Base-by-base conservation (phyloP, 2,797 vertebrate genomes). In the Coregonus ussuriensis region DNA sequence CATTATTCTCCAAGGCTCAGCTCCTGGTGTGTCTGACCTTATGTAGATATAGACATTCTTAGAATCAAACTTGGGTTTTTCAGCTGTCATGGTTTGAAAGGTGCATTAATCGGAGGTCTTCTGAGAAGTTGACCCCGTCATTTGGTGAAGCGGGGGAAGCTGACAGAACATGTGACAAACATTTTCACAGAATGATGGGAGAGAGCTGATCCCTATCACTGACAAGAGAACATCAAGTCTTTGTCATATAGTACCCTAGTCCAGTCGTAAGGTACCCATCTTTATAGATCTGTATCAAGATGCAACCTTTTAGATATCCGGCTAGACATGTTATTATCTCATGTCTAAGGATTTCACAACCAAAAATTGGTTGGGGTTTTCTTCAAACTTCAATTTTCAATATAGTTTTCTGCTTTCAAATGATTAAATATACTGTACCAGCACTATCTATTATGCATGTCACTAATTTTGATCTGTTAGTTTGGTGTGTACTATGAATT, bases 161-260 rank as follows among this genome's bases (percentile, higher is more conserved):
- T 70, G 79, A 80, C 75, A 77, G 71, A 69, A 76, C 25, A 76
- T 52, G 75, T 77, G 75, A 72, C 75, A 53, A 63, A 77, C 63
- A 53, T 53, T 73, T 73, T 73, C 71, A 18, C 51, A 29, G 31
- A 71, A 54, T 79, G 76, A 75, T 18, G 69, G 66, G 53, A 72
- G 73, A 33, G 63, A 53, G 35, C 76, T 75, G 73, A 68, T 71
- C 31, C 16, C 31, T 31, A 33, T 53, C 31, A 76, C 74, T 69
- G 65, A 53, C 65, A 75, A 15, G 59, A 14, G 13, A 35, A 62
- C 59, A 47, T 33, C 71, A 16, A 29, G 25, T 29, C 25, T 33
- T 18, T 68, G 29, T 68, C 66, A 35, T 33, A 18, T 6, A 68
- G 21, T 16, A 33, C 1, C 14, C 66, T 37, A 18, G 66, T 68